Base-by-base conservation (phyloP, 92 coral and sea anemone genomes). In the Pocillopora grandis region DNA sequence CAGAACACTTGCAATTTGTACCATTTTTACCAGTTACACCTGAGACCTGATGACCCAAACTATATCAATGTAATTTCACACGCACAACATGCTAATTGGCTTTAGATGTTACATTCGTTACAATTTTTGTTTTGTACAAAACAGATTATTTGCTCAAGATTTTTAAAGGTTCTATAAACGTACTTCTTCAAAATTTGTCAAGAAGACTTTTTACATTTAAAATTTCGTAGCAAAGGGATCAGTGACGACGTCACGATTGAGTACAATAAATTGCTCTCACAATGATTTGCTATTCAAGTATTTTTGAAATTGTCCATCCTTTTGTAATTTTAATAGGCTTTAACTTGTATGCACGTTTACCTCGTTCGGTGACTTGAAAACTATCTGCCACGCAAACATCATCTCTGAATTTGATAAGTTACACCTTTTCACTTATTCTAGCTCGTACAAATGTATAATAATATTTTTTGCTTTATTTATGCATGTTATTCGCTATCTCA, bases 381-480 rank as follows among this genome's bases (percentile, higher is more conserved):
- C 69, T 80, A 81, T 81, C 85, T 81, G 85, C 85, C 42, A 71
- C 68, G 69, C 70, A 81, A 81, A 42, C 85, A 71, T 71, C 59
- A 62, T 58, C 55, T 80, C 63, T 58, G 68, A 80, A 42, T 37
- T 76, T 70, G 20, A 57, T 36, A 49, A n/a, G 63, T n/a, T 71
- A 69, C 85, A 72, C 19, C 70, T 81, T 81, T 57, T 69, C 71
- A 81, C 58, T 70, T 81, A 59, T 70, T 81, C 70, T 60, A 65
- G 71, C 85, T 60, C 77, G 76, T 81, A 37, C 85, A 71, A 71
- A 70, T 71, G 55, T 81, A 71, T 71, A 76, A 55, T 68, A 81
- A 80, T 80, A 80, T 80, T 81, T 81, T 81, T 81, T 71, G 74
- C 85, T 81, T 70, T 81, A 81, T 71, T 81, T 81, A 70, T 81